Base-by-base conservation (phyloP, 2,888 invertebrate genomes). In the Philonicus albiceps region DNA sequence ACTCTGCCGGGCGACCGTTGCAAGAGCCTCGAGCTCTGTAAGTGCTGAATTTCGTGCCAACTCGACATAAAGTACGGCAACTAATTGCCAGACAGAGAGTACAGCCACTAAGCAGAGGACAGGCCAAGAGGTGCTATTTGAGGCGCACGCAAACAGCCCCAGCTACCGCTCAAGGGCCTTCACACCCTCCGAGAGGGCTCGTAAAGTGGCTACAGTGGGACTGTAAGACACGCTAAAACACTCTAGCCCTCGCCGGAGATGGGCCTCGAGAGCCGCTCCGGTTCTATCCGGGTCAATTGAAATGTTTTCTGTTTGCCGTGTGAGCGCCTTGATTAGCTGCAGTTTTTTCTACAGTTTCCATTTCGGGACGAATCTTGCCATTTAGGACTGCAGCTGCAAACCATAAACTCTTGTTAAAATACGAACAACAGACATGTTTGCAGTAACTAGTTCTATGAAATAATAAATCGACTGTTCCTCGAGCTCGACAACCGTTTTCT, bases 41-140 rank as follows among this genome's bases (percentile, higher is more conserved):
- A 30, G 75, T 31, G 31, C 19, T 22, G 30, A 30, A 37, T 31
- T 75, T 75, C 75, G 75, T 75, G 75, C 75, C 75, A 37, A 34
- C 34, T 37, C 34, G 34, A 75, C 75, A 31, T 75, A 31, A 75
- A 37, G 34, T 37, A 11, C 22, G 75, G 34, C 75, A 75, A 75
- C 75, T 75, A 75, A 75, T 75, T 75, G 75, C 75, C 31, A 75
- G 75, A 75, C 75, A 75, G 75, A 74, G 74, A 75, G 75, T 75
- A 13, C 30, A 34, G 16, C 27, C 34, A 73, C 30, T 73, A 34
- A 16, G 8, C 19, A 37, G 37, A 75, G 37, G 34, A 75, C 75
- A 19, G 31, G 75, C 75, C 34, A 75, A 34, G 34, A 75, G 34
- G 19, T 19, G 73, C 64, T 19, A 27, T 19, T 19, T n/a, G 75